A percentile compares a stretch with the other conserved stretches of the same genome.
Evolutionary conservation across 2,888 invertebrate species (phyloP).

Genomic region (Andrena hattorfiana): DNA sequence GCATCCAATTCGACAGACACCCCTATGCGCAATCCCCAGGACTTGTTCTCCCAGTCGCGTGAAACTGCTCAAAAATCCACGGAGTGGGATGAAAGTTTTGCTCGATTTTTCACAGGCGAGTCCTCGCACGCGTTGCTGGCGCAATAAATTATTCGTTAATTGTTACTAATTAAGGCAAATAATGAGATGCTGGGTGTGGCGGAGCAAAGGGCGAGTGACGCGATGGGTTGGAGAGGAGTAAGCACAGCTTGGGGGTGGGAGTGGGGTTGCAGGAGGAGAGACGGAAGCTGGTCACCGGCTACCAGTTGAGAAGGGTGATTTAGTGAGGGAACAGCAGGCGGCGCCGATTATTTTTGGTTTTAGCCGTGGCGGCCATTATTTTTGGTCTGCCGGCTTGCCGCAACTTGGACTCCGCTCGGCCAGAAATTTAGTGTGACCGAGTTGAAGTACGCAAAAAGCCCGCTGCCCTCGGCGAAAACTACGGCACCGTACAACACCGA

Average conservation of each 20-base stretch:
- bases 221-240: constrained; percentile 32
- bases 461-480: constrained; percentile 51
- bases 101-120: neutral
- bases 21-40: no score
- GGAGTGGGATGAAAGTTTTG: no score
- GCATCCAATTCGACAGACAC: no score
- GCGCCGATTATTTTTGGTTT: constrained; percentile 84
- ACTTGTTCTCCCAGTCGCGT: no score
- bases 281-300: constrained; percentile 73
- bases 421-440: constrained; percentile 75
- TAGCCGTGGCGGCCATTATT: constrained; percentile 77
- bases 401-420: constrained; percentile 68
- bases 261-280: constrained; percentile 58
- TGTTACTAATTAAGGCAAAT: constrained; percentile 81
- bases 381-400: constrained; percentile 73
- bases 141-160: constrained; percentile 81
- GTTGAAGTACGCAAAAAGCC: constrained; percentile 69
- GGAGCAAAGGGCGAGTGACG: constrained; percentile 51
- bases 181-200: constrained; percentile 72
- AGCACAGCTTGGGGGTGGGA: constrained; percentile 19
- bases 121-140: constrained; percentile 24
- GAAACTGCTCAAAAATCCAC: no score
- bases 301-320: constrained; percentile 78
- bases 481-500: constrained; percentile 13
- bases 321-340: constrained; percentile 81